Base-by-base conservation (phyloP, 2,797 vertebrate genomes). In the Pseudopleuronectes americanus region DNA sequence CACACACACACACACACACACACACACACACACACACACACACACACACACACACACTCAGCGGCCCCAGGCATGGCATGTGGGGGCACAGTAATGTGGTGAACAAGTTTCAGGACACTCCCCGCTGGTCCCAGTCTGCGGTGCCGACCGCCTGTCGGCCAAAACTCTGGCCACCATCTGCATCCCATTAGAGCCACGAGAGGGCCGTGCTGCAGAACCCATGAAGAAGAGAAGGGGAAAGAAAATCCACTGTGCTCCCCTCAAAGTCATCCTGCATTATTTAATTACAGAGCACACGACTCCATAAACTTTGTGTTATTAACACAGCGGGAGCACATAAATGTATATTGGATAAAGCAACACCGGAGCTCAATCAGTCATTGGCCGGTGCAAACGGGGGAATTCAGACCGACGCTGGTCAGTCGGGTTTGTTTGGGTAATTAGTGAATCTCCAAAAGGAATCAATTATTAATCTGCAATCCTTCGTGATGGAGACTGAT, bases 291-390 rank as follows among this genome's bases (percentile, higher is more conserved):
- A 71, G 67, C 86, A 85, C 90, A 87, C n/a, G n/a, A n/a, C 83
- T 89, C 89, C 83, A 90, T 90, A 92, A 93, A 92, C 76, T 59
- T 79, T 73, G 74, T 84, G 84, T 89, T 90, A 89, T 87, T 89
- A 88, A 90, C 89, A 83, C 90, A 80, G 84, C 74, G 80, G 85
- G 87, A 86, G 81, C 76, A 85, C 77, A 85, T 91, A 84, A 90
- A 90, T 87, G 47, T 87, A 80, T 86, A 89, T 86, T 88, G 87
- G 87, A 90, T 86, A 83, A 89, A 87, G 81, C 23, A 58, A 87
- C 80, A 77, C 64, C 1, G 48, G 65, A 79, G 80, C 77, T 81
- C 79, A 52, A 79, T 81, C 76, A 68, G 74, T 80, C 52, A 54
- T 26, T 56, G 79, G 70, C 63, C 70, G 31, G 21, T 64, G 48